Conservation (phyloP, 2,888 invertebrate genomes). For the Prenolepis imparis region DNA sequence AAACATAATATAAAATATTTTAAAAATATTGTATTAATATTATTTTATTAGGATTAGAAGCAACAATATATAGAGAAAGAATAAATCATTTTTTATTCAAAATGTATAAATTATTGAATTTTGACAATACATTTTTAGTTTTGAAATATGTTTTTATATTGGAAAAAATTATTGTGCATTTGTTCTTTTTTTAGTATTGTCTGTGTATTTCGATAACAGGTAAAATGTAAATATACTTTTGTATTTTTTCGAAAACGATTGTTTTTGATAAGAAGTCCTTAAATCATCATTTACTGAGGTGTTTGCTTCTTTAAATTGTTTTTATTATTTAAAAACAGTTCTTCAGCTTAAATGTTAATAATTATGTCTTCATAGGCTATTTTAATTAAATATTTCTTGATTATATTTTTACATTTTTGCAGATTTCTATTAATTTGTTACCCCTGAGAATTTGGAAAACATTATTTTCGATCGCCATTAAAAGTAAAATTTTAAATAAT, state of each 20-base stretch:
- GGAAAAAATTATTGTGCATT: not conserved
- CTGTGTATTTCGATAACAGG: slow-evolving; percentile 76
- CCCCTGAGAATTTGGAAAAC: not conserved
- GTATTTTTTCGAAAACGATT: slow-evolving; percentile 28
- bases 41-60: not conserved
- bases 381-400: not conserved
- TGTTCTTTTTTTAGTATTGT: slow-evolving; percentile 70
- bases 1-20: not conserved
- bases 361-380: not conserved
- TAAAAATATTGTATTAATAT: not conserved
- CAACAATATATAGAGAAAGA: not conserved
- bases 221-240: slow-evolving; percentile 45
- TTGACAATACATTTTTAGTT: not conserved
- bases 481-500: too few species aligned
- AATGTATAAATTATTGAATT: not conserved
- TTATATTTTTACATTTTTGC: not conserved
- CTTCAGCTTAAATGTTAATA: not conserved
- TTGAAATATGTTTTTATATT: not conserved
- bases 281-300: not conserved
- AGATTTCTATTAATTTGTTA: not conserved
- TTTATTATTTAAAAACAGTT: not conserved
- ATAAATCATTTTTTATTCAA: not conserved
- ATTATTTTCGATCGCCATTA: not conserved
- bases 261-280: not conserved
- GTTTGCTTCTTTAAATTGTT: not conserved